Evolutionary conservation across 2,888 invertebrate species (phyloP), one percentile per base, ranked within the genome.

Genomic region (Drosophila austrosaltans): DNA sequence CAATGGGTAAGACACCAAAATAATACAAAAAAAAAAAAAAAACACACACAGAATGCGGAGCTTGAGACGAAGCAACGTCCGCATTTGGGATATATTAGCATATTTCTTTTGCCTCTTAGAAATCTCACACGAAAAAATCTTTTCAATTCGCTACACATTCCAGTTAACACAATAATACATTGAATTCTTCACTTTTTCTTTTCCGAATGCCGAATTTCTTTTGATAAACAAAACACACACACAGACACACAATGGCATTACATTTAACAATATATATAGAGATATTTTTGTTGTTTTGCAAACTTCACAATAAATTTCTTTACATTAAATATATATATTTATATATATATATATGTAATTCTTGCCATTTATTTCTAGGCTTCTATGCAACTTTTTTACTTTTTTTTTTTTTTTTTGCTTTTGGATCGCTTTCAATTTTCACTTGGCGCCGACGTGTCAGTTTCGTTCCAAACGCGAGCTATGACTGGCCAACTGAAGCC

Each of bases 361-460:
- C 25, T 48, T 48, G 75, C 73, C 60, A 73, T 61, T 65, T 68
- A 42, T 73, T 72, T 70, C 63, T 69, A 62, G 64, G 68, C 30
- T 69, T 61, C 65, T 74, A 42, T 66, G 56, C 68, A 57, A 63
- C 71, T 73, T 68, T 8, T 36, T 36, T 10, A 8, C 8, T 4
- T 36, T 36, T 36, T 8, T 4, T 36, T 36, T 8, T 4, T 36
- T 36, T 36, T 10, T 4, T 32, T 7, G 3, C 6, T 32, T 32
- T 53, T 75, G 67, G 61, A 76, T 76, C 68, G 70, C 72, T 81
- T 69, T 58, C 44, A 16, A 56, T 22, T 25, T 60, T 42, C 59
- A 48, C 48, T 48, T 48, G 32, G 66, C 90, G 91, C 78, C 87
- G 86, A 91, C 91, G 91, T 91, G 91, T 91, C 91, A 89, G 85